Evolutionary conservation across 2,797 vertebrate genomes (phyloP).

Genomic region (Acrocephalus scirpaceus): DNA sequence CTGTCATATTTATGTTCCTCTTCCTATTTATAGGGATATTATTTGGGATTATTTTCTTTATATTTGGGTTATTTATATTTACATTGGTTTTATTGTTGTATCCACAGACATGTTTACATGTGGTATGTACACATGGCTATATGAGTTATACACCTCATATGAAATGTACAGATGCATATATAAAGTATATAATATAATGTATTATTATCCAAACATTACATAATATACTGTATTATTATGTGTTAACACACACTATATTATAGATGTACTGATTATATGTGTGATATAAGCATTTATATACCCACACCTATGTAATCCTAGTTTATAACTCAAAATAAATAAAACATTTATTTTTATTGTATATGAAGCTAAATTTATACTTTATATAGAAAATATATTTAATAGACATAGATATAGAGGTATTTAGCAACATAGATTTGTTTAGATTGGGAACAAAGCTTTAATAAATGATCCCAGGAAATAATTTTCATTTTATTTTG

Average conservation of each 20-base stretch:
- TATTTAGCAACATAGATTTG: background rate
- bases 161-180: accelerated
- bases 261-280: background rate
- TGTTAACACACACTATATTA: background rate
- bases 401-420: background rate
- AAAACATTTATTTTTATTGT: background rate
- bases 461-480: background rate
- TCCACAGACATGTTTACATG: background rate
- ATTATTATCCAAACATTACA: background rate
- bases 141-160: no score
- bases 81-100: background rate
- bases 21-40: background rate
- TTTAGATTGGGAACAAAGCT: background rate
- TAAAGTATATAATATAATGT: background rate
- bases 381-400: background rate
- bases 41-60: background rate
- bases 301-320: background rate
- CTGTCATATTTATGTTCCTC: accelerated
- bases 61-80: background rate
- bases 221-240: background rate
- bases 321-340: background rate
- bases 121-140: background rate
- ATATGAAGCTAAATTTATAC: background rate
- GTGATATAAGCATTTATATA: background rate
- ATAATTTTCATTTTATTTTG: background rate